Evolutionary conservation across 2,113 vertebrate species (phyloP), one percentile per base, ranked within the genome.

Genomic region (Hemiprocne comata): DNA sequence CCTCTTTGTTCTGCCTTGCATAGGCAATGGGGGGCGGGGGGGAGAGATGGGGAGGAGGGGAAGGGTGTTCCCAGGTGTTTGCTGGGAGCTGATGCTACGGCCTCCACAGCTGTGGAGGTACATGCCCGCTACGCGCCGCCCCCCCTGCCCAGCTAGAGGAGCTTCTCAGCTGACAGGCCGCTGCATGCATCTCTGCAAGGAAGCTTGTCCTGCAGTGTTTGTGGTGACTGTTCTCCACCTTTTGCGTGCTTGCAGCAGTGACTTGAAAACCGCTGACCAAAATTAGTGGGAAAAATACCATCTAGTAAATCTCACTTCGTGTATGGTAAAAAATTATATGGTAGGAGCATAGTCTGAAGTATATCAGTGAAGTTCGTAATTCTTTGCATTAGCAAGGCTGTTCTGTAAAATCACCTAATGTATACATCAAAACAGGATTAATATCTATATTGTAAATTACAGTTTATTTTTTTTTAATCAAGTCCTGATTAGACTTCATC

Each of bases 141-240:
- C 23, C 14, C 13, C 9, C 15, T 3, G 21, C 26, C 0, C 18
- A 24, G 42, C 25, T 66, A 13, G n/a, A 51, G 36, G 14, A 15
- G 11, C 31, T 38, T 13, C 28, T 21, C 34, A 11, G 19, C n/a
- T 66, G 29, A 18, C 1, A 7, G 11, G 19, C 9, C 17, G 5
- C 14, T 5, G 15, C n/a, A 0, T 7, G 17, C 6, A 1, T 58
- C 31, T 40, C 42, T 46, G 42, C 26, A 18, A 25, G 78, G 57
- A 46, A 24, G 17, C 51, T 23, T 54, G n/a, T 58, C 31, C 69
- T 31, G 10, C 11, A 9, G 64, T n/a, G 12, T 58, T 48, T 58
- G 20, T 0, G 0, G 6, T 0, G 0, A 40, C 23, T n/a, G 8
- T 69, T 87, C 53, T 50, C 78, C 62, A 29, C 42, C 9, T 65